phyloP scores from a whole-genome alignment of 92 coral and sea anemone species.

The Epizoanthus rinbou region DNA sequence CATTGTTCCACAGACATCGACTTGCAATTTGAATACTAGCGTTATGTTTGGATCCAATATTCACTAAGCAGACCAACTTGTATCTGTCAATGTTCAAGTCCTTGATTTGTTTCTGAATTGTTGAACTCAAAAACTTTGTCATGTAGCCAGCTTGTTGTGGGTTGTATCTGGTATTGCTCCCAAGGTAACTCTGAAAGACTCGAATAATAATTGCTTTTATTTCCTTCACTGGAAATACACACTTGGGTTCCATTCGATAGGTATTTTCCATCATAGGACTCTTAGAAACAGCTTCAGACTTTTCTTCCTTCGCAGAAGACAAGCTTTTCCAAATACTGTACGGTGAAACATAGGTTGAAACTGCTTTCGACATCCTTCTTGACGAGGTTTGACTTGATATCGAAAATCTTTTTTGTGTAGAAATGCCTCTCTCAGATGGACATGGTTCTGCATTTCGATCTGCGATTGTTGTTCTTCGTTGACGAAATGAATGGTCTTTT shows the following conservation, averaged over 20 bases:
- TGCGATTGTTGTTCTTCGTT: not conserved
- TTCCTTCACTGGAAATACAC: constrained; percentile 63
- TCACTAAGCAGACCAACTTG: constrained; percentile 80
- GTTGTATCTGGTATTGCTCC: constrained; percentile 47
- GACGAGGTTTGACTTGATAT: not conserved
- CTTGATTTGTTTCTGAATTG: constrained; percentile 77
- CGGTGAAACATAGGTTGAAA: constrained; percentile 51
- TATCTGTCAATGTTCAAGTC: constrained; percentile 71
- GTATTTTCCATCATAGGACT: constrained; percentile 68
- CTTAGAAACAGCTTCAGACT: not conserved
- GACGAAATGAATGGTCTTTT: not conserved
- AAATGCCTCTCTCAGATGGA: not conserved
- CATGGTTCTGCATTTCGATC: not conserved
- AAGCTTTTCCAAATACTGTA: constrained; percentile 55
- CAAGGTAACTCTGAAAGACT: constrained; percentile 55
- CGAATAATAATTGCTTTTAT: constrained; percentile 67
- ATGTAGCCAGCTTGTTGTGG: constrained; percentile 57
- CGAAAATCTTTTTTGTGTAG: constrained; percentile 1
- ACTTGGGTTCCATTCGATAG: constrained; percentile 84
- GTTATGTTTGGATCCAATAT: constrained; percentile 67
- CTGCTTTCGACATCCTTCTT: constrained; percentile 43
- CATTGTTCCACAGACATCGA: constrained; percentile 89
- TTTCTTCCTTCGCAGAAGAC: constrained; percentile 30
- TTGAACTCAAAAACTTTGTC: constrained; percentile 75
- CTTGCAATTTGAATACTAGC: constrained; percentile 78